Base-by-base conservation (phyloP, 2,797 vertebrate genomes). In the Rhabdomys pumilio region DNA sequence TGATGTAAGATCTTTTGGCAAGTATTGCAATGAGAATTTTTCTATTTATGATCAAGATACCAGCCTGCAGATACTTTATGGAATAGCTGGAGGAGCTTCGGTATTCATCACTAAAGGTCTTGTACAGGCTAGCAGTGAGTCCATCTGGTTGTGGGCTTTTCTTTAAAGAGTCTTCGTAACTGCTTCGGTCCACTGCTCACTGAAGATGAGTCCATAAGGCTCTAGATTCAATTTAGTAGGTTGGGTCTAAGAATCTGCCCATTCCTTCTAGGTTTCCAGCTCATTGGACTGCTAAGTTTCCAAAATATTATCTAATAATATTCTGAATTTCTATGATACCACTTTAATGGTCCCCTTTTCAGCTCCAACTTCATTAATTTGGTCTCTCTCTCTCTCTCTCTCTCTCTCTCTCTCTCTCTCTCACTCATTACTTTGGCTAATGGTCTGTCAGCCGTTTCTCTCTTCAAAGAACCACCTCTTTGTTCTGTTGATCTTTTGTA, bases 261-360 rank as follows among this genome's bases (percentile, higher is more conserved):
- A 59, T 88, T 73, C 69, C 69, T 75, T 75, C 86, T 44, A 75
- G 15, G 75, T 88, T 73, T 72, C 67, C 24, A 73, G 15, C 20
- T 57, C 31, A 88, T 44, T 88, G 86, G n/a, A 41, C 24, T 41
- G 26, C 83, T 50, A 84, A 13, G 41, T 75, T 88, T 73, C 53
- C 5, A 88, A 75, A 88, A 75, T 75, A 75, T 73, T 57, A 73
- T 57, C 53, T 44, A 88, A 88, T 73, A 75, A 75, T 87, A 57
- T 41, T 75, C 86, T 88, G 50, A 88, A 75, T 88, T 88, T 88
- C 86, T 26, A 6, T 59, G 53, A 75, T 75, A 75, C 53, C 26
- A 73, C 5, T 88, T 41, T 75, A 75, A 59, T 75, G n/a, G 6
- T 11, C 69, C 50, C 86, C 53, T 13, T 86, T 88, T 31, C 15